Base-by-base conservation (phyloP, 2,113 vertebrate species). In the Leptocoma aspasia region DNA sequence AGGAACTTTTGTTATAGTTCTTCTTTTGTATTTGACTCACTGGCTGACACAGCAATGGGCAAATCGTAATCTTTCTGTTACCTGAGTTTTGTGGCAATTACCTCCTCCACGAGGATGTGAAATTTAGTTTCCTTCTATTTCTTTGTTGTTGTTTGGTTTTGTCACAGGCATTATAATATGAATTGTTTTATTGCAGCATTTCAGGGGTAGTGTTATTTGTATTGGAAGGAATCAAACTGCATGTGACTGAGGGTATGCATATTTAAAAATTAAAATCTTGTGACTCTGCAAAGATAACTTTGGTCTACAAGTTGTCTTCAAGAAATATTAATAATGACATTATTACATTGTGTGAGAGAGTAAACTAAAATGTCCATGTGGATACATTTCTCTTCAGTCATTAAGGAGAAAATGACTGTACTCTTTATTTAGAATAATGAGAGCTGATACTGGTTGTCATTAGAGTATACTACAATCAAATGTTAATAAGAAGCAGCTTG, bases 401-500 rank as follows among this genome's bases (percentile, higher is more conserved):
- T 97, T 97, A 96, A 82, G 81, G 96, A 89, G 79, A 95, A 96
- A 97, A 97, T 92, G 75, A 95, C 94, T 95, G 4, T 63, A 89
- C 39, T 92, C 94, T 96, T 96, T 96, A 88, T 91, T 94, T 95
- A 96, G 95, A 97, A 96, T 97, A 96, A 97, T 83, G 93, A 96
- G 92, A 81, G 75, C 63, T 57, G 41, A 79, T 94, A 69, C 57
- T 85, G 75, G 86, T 64, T 94, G 92, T 80, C 33, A n/a, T 89
- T 94, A 86, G 77, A 81, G 28, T 71, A 68, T 59, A 76, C 13
- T 77, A 56, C 95, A 96, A 93, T 82, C 91, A 89, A 95, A 87
- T 53, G 65, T 87, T 94, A 93, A 95, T 60, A 90, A 96, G 91
- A 94, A 95, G 77, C 82, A 92, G 76, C 81, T 82, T 83, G 94